Conservation (phyloP, 2,888 invertebrate genomes). For the Patella ulyssiponensis region DNA sequence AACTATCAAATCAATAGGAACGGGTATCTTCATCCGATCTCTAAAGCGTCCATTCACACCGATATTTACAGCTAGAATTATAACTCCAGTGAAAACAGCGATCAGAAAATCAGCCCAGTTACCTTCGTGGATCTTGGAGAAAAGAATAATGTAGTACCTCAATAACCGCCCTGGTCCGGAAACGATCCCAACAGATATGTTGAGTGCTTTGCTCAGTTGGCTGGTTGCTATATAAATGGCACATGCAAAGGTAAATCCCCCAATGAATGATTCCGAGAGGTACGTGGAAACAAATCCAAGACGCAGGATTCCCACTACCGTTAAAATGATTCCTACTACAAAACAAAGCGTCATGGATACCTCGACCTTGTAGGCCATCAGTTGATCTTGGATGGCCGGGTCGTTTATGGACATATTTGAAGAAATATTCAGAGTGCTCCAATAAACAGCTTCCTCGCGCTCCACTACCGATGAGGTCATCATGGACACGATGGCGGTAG, state of each 20-base stretch:
- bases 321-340: slow-evolving; percentile 42
- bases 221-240: slow-evolving; percentile 55
- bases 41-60: slow-evolving; percentile 55
- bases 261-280: slow-evolving; percentile 55
- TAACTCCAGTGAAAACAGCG: slow-evolving; percentile 78
- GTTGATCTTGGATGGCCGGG: slow-evolving; percentile 15
- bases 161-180: slow-evolving; percentile 49
- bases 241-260: slow-evolving; percentile 56
- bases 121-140: slow-evolving; percentile 75
- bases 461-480: slow-evolving; percentile 57
- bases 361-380: slow-evolving; percentile 39
- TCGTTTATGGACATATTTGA: slow-evolving; percentile 17
- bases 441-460: slow-evolving; percentile 30
- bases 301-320: slow-evolving; percentile 46
- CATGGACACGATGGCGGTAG: slow-evolving; percentile 61
- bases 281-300: slow-evolving; percentile 54
- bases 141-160: slow-evolving; percentile 77
- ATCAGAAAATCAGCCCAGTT: slow-evolving; percentile 81
- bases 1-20: slow-evolving; percentile 67
- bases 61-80: slow-evolving; percentile 75
- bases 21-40: slow-evolving; percentile 55
- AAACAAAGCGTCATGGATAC: slow-evolving; percentile 48
- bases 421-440: slow-evolving; percentile 14
- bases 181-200: slow-evolving; percentile 43
- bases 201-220: slow-evolving; percentile 44